These are phyloP conservation scores for Tapirus terrestris DNA, from an alignment of 2,113 vertebrate genomes.

Conservation along the genomic window DNA sequence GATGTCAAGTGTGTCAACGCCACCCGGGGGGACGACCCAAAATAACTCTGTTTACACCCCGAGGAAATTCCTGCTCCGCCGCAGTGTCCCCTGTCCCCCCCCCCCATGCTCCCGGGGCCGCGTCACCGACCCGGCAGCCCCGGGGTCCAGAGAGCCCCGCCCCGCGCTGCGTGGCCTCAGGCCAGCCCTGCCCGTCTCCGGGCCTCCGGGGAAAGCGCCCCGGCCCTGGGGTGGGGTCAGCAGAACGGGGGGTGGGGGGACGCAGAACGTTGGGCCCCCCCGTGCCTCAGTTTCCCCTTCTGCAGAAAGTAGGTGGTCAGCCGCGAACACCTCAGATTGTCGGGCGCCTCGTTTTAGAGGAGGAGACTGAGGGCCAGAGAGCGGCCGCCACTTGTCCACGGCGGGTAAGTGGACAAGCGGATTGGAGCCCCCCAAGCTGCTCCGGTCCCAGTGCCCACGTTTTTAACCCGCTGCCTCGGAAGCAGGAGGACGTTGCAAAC, in stretches of 20 bases:
- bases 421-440: no score
- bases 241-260: neutral
- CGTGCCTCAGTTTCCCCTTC: neutral
- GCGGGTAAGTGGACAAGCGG: accelerated
- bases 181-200: neutral
- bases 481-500: neutral
- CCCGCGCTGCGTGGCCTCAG: neutral
- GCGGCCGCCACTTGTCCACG: no score
- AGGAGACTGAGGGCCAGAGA: neutral
- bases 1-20: constrained; percentile 68
- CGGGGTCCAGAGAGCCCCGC: neutral
- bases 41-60: constrained; percentile 80
- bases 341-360: neutral
- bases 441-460: neutral
- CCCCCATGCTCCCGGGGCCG: neutral
- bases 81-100: neutral
- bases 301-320: neutral
- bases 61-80: constrained; percentile 53
- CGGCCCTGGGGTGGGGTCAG: no score
- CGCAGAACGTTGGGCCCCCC: accelerated
- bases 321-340: neutral
- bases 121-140: neutral
- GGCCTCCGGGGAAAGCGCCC: neutral
- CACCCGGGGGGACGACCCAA: constrained; percentile 49
- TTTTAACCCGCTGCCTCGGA: neutral